Evolutionary conservation across 2,888 invertebrate genomes (phyloP).

Genomic region (Branchipolynoe longqiensis): DNA sequence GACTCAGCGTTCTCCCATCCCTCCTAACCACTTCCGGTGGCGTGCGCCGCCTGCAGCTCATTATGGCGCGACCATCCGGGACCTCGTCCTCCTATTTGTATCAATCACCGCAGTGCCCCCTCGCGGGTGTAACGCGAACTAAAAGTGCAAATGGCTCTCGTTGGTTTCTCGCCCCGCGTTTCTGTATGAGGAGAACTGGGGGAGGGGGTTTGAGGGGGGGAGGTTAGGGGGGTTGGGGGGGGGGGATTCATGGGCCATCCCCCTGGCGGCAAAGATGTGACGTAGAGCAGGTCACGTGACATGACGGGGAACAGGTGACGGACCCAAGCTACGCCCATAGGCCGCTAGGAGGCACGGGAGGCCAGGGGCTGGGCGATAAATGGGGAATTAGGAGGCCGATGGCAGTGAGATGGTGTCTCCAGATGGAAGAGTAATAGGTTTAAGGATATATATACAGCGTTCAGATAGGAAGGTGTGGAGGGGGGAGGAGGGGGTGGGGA

Average conservation of each 20-base stretch:
- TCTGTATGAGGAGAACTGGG: too few species aligned
- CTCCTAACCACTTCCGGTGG: neutral
- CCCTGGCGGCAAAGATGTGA: neutral
- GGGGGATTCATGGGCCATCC: neutral
- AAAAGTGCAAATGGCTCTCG: neutral
- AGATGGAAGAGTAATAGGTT: too few species aligned
- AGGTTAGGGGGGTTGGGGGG: too few species aligned
- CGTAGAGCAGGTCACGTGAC: neutral
- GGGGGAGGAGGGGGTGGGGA: neutral
- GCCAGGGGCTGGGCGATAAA: neutral
- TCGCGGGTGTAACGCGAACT: neutral
- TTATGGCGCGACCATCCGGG: slow-evolving; percentile 15
- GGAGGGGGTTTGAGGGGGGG: too few species aligned
- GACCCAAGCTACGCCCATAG: neutral
- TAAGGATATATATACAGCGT: too few species aligned
- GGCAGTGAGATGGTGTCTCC: too few species aligned
- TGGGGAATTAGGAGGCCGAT: neutral
- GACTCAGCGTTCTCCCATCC: neutral
- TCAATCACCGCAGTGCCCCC: neutral
- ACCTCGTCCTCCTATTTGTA: slow-evolving; percentile 3
- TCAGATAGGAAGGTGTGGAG: neutral
- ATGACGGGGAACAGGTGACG: too few species aligned
- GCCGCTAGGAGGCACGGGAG: neutral
- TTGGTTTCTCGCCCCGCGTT: neutral
- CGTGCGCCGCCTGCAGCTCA: slow-evolving; percentile 1